Percentiles rank a stretch among this genome's conserved stretches.
phyloP scores from a whole-genome alignment of 1,140 invertebrate species.

The Limonius californicus region DNA sequence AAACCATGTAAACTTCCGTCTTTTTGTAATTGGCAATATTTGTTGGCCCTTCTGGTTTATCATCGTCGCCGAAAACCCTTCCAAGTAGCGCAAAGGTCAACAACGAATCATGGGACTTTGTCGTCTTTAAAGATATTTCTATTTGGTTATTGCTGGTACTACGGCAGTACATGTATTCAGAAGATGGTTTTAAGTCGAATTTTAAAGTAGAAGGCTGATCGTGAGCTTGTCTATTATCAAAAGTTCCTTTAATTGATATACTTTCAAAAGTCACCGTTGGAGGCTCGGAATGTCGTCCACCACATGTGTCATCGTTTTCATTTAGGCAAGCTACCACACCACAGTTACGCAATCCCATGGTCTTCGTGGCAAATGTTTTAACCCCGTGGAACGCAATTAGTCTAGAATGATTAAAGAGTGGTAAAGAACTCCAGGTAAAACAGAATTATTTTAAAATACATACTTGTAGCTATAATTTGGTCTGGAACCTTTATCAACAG shows the following conservation, averaged over 20 bases:
- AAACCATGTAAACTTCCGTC: not conserved
- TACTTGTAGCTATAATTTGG: constrained; percentile 15
- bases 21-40: not conserved
- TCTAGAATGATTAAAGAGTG: constrained; percentile 18
- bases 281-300: not conserved
- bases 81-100: not conserved
- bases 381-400: constrained; percentile 15
- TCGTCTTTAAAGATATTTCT: not conserved
- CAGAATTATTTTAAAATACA: not conserved
- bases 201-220: not conserved
- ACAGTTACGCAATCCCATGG: constrained; percentile 9
- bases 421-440: too few relatives aligned
- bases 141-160: not conserved
- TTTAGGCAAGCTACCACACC: constrained; percentile 6
- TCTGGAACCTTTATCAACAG: not conserved
- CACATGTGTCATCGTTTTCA: constrained; percentile 1
- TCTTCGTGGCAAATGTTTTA: not conserved
- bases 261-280: not conserved
- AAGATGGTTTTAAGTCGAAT: not conserved
- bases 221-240: not conserved
- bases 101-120: not conserved
- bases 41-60: not conserved
- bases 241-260: not conserved
- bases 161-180: not conserved
- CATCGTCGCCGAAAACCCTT: not conserved